Evolutionary conservation across 2,888 invertebrate species (phyloP).

Genomic region (Dryadula phaetusa): DNA sequence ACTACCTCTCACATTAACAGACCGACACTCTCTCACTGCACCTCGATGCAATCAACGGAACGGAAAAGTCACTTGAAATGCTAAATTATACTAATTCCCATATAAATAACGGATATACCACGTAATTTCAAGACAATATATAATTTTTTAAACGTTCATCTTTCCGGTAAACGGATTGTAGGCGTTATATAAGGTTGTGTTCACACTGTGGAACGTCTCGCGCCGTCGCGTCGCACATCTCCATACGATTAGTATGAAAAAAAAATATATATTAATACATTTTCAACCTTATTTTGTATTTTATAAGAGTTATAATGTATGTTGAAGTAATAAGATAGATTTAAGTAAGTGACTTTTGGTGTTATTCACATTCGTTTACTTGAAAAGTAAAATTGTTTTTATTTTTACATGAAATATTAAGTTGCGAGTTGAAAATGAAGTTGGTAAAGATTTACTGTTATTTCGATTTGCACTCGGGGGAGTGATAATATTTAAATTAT

Average conservation of each 20-base stretch:
- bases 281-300: constrained; percentile 16
- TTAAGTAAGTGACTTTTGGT: constrained; percentile 14
- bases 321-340: background rate
- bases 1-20: too few species aligned
- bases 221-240: constrained; percentile 47
- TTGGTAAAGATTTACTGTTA: background rate
- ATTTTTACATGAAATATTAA: background rate
- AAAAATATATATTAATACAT: too few species aligned
- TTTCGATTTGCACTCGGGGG: too few species aligned
- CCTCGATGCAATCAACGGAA: background rate
- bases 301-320: background rate
- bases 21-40: too few species aligned
- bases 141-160: constrained; percentile 8
- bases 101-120: constrained; percentile 5
- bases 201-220: constrained; percentile 59
- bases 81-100: constrained; percentile 1
- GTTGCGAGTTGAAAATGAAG: background rate
- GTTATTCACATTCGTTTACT: background rate
- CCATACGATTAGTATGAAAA: constrained; percentile 18
- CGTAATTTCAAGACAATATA: constrained; percentile 15
- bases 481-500: too few species aligned
- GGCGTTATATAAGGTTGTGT: constrained; percentile 56
- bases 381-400: constrained; percentile 18
- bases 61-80: background rate
- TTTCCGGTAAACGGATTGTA: constrained; percentile 12